phyloP scores from a whole-genome alignment of 1,140 invertebrate genomes.

The Papilio polyxenes region DNA sequence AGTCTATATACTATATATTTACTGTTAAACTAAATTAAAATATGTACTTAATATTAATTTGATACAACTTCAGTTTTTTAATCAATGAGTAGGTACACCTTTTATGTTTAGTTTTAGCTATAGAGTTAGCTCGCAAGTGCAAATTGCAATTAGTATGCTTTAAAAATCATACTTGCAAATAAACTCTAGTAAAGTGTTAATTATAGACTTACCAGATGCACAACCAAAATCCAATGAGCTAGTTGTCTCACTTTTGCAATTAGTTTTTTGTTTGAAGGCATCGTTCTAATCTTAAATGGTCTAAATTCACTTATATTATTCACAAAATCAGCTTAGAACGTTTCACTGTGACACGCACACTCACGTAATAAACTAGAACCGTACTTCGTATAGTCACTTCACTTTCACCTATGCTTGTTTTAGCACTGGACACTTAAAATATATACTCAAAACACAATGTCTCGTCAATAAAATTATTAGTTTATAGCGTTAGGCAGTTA shows the following conservation, averaged over 20 bases:
- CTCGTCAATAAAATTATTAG: constrained; percentile 55
- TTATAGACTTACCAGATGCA: constrained; percentile 71
- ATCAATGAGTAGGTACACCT: neutral
- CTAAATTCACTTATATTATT: constrained; percentile 68
- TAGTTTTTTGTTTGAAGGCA: constrained; percentile 76
- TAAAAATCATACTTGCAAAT: neutral
- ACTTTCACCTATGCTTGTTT: constrained; percentile 75
- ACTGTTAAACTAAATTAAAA: neutral
- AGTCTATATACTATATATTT: neutral
- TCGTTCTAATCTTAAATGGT: constrained; percentile 53
- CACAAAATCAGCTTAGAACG: constrained; percentile 73
- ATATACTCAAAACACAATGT: constrained; percentile 60
- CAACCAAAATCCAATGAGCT: constrained; percentile 73
- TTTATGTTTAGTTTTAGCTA: neutral
- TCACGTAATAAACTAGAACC: constrained; percentile 65
- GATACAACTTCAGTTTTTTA: neutral
- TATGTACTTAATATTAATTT: neutral
- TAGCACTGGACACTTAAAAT: constrained; percentile 53
- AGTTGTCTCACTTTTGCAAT: constrained; percentile 74
- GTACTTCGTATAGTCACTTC: constrained; percentile 43
- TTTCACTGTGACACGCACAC: constrained; percentile 77
- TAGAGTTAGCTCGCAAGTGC: neutral
- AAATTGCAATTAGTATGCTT: neutral
- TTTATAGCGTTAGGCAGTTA: constrained; percentile 71
- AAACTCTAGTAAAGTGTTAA: neutral